These are phyloP conservation scores for Leontocebus nigricollis DNA, from an alignment of 2,797 vertebrate species.

Conservation along the genomic window DNA sequence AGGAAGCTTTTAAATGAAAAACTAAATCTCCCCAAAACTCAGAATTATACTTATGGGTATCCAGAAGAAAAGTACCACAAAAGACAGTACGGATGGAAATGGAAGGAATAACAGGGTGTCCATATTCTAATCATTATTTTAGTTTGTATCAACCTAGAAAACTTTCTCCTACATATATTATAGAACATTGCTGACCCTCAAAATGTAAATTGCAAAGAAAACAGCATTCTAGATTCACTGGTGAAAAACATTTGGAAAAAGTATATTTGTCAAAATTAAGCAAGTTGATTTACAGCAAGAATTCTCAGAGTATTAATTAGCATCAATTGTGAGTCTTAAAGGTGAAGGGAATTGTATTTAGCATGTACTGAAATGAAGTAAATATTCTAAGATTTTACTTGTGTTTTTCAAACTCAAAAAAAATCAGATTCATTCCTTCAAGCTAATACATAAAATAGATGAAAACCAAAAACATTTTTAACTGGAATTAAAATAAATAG, in stretches of 20 bases:
- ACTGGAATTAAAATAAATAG: neutral
- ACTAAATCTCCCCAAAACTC: neutral
- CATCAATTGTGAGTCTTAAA: neutral
- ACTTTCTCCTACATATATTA: neutral
- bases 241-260: conserved; percentile 18
- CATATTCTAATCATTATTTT: neutral
- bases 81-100: neutral
- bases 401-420: neutral
- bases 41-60: neutral
- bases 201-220: conserved; percentile 25
- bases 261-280: neutral
- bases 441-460: neutral
- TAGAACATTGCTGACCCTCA: neutral
- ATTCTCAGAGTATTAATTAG: neutral
- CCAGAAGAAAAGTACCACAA: neutral
- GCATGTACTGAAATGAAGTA: neutral
- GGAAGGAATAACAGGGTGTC: neutral
- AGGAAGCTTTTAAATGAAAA: neutral
- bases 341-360: neutral
- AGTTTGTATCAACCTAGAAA: neutral
- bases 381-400: neutral
- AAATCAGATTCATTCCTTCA: conserved; percentile 19
- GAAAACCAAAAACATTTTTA: neutral
- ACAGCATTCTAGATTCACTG: neutral
- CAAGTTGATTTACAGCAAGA: neutral